A percentile compares a stretch with the other conserved stretches of the same genome.
These are phyloP conservation scores for Laothoe populi DNA, from an alignment of 2,888 invertebrate genomes.

Conservation along the genomic window DNA sequence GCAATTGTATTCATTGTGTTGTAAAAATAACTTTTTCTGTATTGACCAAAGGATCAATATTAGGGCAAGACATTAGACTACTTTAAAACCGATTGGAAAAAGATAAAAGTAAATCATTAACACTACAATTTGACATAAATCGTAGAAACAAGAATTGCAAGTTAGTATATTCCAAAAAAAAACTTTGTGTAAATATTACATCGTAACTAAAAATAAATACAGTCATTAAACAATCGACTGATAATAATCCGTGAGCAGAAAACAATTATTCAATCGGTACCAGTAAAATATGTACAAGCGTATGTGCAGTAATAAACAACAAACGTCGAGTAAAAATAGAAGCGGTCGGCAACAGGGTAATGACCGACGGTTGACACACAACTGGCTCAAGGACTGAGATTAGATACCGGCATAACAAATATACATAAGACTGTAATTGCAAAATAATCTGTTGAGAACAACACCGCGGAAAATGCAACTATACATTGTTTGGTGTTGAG, in stretches of 20 bases:
- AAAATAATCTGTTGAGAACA: constrained; percentile 56
- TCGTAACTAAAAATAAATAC: constrained; percentile 7
- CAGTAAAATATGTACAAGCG: constrained; percentile 53
- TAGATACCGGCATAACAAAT: constrained; percentile 78
- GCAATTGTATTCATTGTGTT: constrained; percentile 40
- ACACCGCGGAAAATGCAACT: constrained; percentile 14
- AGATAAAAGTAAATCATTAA: too few species aligned
- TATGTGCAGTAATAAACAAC: constrained; percentile 68
- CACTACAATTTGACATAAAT: too few species aligned
- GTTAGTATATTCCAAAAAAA: too few species aligned
- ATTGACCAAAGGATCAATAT: constrained; percentile 33
- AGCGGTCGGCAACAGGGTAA: constrained; percentile 68
- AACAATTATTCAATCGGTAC: constrained; percentile 64
- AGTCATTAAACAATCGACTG: constrained; percentile 8
- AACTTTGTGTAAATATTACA: neutral
- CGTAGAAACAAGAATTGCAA: too few species aligned
- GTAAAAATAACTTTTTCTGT: constrained; percentile 39
- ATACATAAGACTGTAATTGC: constrained; percentile 64
- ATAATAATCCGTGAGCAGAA: constrained; percentile 32
- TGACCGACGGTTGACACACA: constrained; percentile 82
- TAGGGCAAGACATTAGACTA: too few species aligned
- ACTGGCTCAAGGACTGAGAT: constrained; percentile 82
- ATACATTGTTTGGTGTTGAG: constrained; percentile 9
- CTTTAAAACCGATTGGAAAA: too few species aligned
- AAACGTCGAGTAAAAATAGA: constrained; percentile 77